Evolutionary conservation across 2,113 vertebrate genomes (phyloP).

Genomic region (Ornithorhynchus anatinus): DNA sequence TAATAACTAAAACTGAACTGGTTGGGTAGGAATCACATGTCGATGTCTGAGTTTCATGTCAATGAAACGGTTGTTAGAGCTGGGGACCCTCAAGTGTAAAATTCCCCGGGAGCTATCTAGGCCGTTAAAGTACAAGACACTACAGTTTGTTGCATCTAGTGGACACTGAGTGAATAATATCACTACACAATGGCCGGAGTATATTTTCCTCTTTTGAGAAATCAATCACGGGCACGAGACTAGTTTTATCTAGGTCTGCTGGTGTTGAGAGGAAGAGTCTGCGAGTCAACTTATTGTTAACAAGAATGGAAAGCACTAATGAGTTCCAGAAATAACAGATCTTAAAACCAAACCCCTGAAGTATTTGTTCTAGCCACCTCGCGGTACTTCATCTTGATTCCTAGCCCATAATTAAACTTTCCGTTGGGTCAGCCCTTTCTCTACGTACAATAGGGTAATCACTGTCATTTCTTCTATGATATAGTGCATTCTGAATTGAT

Average conservation of each 20-base stretch:
- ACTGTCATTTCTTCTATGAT: background rate
- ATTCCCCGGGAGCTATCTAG: too few species aligned
- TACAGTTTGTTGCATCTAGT: too few species aligned
- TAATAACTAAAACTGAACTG: too few species aligned
- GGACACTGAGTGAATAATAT: too few species aligned
- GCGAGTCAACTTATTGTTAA: background rate
- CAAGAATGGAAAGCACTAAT: background rate
- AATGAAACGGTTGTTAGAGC: too few species aligned
- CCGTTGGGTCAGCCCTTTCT: background rate
- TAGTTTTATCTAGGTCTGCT: background rate
- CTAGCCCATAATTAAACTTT: background rate
- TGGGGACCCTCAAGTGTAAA: too few species aligned
- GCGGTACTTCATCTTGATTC: background rate
- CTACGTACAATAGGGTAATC: background rate
- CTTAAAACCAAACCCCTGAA: too few species aligned
- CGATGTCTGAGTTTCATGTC: too few species aligned
- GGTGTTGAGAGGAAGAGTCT: background rate
- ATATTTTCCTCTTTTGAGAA: background rate
- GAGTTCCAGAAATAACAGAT: background rate
- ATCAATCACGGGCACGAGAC: background rate
- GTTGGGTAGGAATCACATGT: too few species aligned
- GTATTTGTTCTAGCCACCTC: background rate
- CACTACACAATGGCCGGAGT: background rate
- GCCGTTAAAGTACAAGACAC: too few species aligned
- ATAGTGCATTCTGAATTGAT: too few species aligned